These are phyloP conservation scores for Scaptomyza pallida DNA, from an alignment of 1,140 invertebrate genomes.

Conservation along the genomic window DNA sequence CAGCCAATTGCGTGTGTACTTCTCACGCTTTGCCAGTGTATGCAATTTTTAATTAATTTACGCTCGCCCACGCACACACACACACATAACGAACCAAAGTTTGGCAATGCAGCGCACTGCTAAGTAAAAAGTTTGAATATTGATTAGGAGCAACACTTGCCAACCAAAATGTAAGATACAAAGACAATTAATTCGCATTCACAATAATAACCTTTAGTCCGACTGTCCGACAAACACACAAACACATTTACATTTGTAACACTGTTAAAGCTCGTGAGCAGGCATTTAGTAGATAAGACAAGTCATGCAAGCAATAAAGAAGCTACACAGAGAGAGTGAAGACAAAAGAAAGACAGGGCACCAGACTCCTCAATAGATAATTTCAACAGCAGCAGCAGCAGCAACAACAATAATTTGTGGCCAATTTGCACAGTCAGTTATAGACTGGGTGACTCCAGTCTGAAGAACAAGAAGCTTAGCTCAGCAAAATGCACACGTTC, in stretches of 20 bases:
- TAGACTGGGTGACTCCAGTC: constrained; percentile 42
- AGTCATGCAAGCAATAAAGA: constrained; percentile 32
- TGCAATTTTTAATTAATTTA: constrained; percentile 62
- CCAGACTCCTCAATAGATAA: constrained; percentile 41
- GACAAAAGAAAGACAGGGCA: constrained; percentile 14
- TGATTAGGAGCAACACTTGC: constrained; percentile 14
- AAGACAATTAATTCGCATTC: constrained; percentile 18
- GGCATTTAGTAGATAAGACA: constrained; percentile 38
- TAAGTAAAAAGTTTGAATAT: constrained; percentile 31
- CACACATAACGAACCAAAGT: constrained; percentile 4
- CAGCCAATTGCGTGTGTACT: constrained; percentile 23
- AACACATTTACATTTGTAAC: constrained; percentile 18
- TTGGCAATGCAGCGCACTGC: constrained; percentile 38
- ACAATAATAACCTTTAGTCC: constrained; percentile 29
- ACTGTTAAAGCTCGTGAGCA: constrained; percentile 33
- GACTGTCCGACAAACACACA: constrained; percentile 24
- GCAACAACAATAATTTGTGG: constrained; percentile 15
- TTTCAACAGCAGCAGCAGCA: constrained; percentile 27
- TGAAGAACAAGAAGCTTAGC: constrained; percentile 32
- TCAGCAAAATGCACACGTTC: constrained; percentile 66
- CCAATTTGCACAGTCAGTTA: constrained; percentile 39
- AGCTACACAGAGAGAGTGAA: background rate
- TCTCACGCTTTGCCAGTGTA: constrained; percentile 45
- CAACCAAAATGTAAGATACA: constrained; percentile 17
- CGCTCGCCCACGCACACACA: constrained; percentile 29